phyloP scores from a whole-genome alignment of 2,888 invertebrate genomes.

The Ectemnius lituratus region DNA sequence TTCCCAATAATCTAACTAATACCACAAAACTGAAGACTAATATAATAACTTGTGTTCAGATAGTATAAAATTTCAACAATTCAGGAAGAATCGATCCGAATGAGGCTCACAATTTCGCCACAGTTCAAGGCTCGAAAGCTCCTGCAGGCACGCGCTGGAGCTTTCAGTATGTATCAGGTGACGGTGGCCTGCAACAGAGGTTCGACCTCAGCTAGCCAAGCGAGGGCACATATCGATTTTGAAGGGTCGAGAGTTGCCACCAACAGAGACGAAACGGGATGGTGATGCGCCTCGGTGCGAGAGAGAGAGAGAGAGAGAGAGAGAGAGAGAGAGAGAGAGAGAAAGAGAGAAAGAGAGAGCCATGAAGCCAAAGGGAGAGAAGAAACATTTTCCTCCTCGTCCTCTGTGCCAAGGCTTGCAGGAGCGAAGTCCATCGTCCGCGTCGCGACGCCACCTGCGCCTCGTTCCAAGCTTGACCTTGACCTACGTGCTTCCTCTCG shows the following conservation, averaged over 20 bases:
- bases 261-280: neutral
- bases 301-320: too few species aligned
- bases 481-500: slow-evolving; percentile 74
- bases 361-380: slow-evolving; percentile 27
- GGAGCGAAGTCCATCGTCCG: slow-evolving; percentile 46
- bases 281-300: too few species aligned
- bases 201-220: slow-evolving; percentile 25
- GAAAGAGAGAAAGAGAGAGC: too few species aligned
- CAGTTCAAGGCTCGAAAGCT: too few species aligned
- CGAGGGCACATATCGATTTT: slow-evolving; percentile 52
- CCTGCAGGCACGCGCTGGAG: neutral
- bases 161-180: slow-evolving; percentile 1
- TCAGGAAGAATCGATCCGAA: too few species aligned
- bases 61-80: too few species aligned
- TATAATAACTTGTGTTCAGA: too few species aligned
- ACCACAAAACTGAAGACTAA: too few species aligned
- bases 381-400: too few species aligned
- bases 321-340: too few species aligned
- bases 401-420: slow-evolving; percentile 39
- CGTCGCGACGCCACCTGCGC: slow-evolving; percentile 36
- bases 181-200: slow-evolving; percentile 38
- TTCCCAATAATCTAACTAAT: too few species aligned
- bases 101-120: too few species aligned
- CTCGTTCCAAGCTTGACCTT: slow-evolving; percentile 62
- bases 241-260: slow-evolving; percentile 4